Conservation (phyloP, 2,888 invertebrate genomes). For the Sympetrum striolatum region DNA sequence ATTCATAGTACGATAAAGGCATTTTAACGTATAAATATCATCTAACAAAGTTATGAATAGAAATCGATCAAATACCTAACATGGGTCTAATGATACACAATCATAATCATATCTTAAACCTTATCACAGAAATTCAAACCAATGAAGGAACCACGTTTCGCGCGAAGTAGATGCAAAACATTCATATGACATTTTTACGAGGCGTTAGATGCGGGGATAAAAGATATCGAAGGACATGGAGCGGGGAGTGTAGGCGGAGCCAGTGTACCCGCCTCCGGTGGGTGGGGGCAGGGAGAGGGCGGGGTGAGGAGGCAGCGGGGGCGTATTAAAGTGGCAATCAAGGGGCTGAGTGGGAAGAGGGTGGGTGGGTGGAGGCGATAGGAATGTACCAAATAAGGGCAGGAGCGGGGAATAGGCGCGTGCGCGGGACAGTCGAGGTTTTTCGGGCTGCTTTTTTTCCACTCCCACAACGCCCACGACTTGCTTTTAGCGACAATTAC, state of each 20-base stretch:
- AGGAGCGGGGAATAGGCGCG: constrained; percentile 8
- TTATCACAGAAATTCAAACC: no score
- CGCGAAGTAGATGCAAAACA: no score
- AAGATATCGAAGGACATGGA: background rate
- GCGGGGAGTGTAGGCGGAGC: constrained; percentile 11
- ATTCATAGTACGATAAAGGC: no score
- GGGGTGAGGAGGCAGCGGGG: background rate
- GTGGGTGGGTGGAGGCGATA: background rate
- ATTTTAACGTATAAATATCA: no score
- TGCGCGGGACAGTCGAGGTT: constrained; percentile 8
- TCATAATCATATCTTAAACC: no score
- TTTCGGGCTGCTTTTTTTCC: background rate
- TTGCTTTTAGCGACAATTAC: background rate
- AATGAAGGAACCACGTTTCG: no score
- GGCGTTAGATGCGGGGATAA: background rate
- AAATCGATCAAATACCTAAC: no score
- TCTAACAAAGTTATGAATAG: no score
- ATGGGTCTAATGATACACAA: no score
- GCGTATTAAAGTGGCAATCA: background rate
- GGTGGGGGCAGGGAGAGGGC: background rate
- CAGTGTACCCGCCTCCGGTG: background rate
- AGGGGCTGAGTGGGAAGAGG: background rate
- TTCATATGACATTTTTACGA: background rate
- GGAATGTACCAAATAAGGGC: constrained; percentile 37
- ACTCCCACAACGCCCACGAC: background rate